Percentiles rank a stretch among this genome's conserved stretches.
phyloP scores from a whole-genome alignment of 1,140 invertebrate genomes.

The Aphelenchoides avenae region DNA sequence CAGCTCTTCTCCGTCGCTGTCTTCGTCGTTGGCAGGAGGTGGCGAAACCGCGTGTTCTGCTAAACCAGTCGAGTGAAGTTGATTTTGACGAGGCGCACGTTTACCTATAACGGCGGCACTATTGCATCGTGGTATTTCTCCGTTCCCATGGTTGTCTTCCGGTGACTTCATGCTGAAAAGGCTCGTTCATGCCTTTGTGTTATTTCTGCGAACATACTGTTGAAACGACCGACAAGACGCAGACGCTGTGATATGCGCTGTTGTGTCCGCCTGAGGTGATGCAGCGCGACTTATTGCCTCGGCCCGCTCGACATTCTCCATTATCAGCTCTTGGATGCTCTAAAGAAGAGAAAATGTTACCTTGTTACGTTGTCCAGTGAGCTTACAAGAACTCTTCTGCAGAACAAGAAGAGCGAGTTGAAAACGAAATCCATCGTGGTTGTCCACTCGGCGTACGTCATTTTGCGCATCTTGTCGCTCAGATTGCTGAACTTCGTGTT shows the following conservation, averaged over 20 bases:
- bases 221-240: too few relatives aligned
- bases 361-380: too few relatives aligned
- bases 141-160: too few relatives aligned
- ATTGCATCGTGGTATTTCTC: too few relatives aligned
- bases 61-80: too few relatives aligned
- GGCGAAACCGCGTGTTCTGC: too few relatives aligned
- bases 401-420: slow-evolving; percentile 67
- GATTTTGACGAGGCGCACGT: too few relatives aligned
- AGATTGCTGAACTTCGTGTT: slow-evolving; percentile 65
- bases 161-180: too few relatives aligned
- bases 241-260: too few relatives aligned
- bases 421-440: slow-evolving; percentile 73
- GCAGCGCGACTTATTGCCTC: background rate
- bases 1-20: background rate
- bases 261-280: background rate
- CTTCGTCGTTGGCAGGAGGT: background rate
- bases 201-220: too few relatives aligned
- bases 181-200: too few relatives aligned
- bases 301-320: slow-evolving; percentile 10
- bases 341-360: slow-evolving; percentile 19
- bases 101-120: too few relatives aligned
- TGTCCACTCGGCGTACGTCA: slow-evolving; percentile 75
- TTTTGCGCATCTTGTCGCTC: slow-evolving; percentile 68
- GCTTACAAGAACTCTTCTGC: slow-evolving; percentile 68
- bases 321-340: slow-evolving; percentile 46